Base-by-base conservation (phyloP, 1,140 invertebrate species). In the Sinella curviseta region DNA sequence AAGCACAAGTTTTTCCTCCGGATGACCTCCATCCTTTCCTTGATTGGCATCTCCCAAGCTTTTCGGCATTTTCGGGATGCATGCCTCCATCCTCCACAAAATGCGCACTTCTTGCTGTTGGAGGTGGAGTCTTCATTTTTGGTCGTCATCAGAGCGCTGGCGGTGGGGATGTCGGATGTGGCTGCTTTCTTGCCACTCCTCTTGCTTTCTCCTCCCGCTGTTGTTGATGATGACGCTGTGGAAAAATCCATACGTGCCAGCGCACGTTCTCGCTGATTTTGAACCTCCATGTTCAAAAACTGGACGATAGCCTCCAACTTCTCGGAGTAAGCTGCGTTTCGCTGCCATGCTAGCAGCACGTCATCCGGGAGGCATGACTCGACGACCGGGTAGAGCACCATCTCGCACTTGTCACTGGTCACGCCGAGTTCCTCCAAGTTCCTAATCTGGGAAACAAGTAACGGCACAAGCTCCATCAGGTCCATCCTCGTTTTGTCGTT, bases 321-420 rank as follows among this genome's bases (percentile, higher is more conserved):
- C 17, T 79, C 73, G 57, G 31, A 73, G n/a, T 54, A 60, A 35
- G 20, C 20, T 30, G 20, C 14, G 39, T n/a, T 36, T 2, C 84
- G 81, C 74, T 86, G 82, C 86, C 85, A 86, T 0, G 82, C 79
- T 26, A 82, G 60, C 28, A 86, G 30, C 20, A 84, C 67, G 26
- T 86, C 84, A 28, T 85, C 80, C 33, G 85, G 85, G 12, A 87
- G 26, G 4, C 83, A 85, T 12, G 85, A 86, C 67, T 87, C 86
- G 1, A 87, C 84, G 4, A 87, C 76, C 0, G 85, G 86, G 73
- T 84, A 86, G 1, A 86, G 70, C 80, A 48, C 87, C 85, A 14
- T 85, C 0, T 86, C 84, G 77, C 83, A 87, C 74, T 85, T 86
- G 36, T 86, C 84, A 1, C 80, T 85, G 0, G 83, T 85, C n/a